Conservation (phyloP, 2,888 invertebrate genomes). For the Atrina japonica region DNA sequence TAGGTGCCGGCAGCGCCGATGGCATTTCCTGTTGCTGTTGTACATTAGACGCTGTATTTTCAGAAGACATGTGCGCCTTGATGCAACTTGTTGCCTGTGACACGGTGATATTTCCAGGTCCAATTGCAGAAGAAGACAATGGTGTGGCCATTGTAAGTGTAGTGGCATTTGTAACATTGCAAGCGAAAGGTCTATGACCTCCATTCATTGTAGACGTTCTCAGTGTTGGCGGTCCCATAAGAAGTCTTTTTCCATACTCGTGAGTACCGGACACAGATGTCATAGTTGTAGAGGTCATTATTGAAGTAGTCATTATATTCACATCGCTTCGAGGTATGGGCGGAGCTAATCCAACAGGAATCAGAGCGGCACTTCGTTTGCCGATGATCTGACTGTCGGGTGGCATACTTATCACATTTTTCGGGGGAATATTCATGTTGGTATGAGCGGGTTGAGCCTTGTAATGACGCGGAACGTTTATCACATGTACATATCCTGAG, state of each 20-base stretch:
- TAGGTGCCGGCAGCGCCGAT: constrained; percentile 25
- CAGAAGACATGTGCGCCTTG: constrained; percentile 10
- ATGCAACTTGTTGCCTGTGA: constrained; percentile 4
- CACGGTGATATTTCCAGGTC: constrained; percentile 7
- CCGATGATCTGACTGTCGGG: constrained; percentile 43
- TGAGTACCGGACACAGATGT: constrained; percentile 25
- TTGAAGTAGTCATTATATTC: constrained; percentile 44
- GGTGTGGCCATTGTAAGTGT: constrained; percentile 32
- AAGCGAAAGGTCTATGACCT: constrained; percentile 28
- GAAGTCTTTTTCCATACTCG: not conserved
- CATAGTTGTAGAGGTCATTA: constrained; percentile 37
- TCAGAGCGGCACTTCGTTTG: constrained; percentile 40
- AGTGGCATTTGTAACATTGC: constrained; percentile 38
- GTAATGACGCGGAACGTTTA: constrained; percentile 35
- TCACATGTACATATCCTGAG: constrained; percentile 33
- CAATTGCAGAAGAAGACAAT: not conserved
- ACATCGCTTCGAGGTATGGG: constrained; percentile 33
- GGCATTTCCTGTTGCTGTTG: constrained; percentile 13
- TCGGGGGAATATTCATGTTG: constrained; percentile 53
- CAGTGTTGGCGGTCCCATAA: constrained; percentile 2
- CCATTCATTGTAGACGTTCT: not conserved
- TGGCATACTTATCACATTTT: constrained; percentile 67
- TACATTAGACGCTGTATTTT: constrained; percentile 1
- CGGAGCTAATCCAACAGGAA: constrained; percentile 46
- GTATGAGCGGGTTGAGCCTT: constrained; percentile 68